Conservation (phyloP, 2,797 vertebrate species). For the Oryzias sinensis region DNA sequence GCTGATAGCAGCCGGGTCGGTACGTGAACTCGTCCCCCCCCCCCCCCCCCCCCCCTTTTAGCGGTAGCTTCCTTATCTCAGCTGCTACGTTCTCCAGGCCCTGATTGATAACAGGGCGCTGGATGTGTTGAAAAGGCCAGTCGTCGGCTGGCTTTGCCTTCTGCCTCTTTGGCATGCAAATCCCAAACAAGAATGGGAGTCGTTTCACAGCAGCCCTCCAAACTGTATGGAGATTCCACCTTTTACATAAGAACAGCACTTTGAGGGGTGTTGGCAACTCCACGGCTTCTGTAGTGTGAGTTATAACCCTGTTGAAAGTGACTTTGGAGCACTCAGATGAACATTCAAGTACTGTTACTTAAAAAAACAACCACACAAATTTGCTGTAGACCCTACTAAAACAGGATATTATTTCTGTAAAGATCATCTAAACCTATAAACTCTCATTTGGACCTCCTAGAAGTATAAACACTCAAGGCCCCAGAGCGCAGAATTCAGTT, state of each 20-base stretch:
- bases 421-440: constrained; percentile 4
- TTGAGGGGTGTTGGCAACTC: constrained; percentile 10
- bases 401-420: too few relatives aligned
- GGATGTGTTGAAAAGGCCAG: constrained; percentile 63
- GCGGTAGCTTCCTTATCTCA: constrained; percentile 64
- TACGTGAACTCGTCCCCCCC: constrained; percentile 16
- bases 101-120: constrained; percentile 61
- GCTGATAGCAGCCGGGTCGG: constrained; percentile 44
- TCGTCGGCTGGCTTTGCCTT: constrained; percentile 17
- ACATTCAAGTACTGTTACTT: not conserved
- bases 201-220: constrained; percentile 50
- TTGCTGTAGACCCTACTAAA: too few relatives aligned
- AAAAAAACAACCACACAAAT: too few relatives aligned
- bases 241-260: constrained; percentile 28
- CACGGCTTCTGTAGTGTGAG: constrained; percentile 18
- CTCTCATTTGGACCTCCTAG: constrained; percentile 20
- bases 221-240: constrained; percentile 29
- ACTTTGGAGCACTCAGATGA: constrained; percentile 1
- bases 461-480: constrained; percentile 61
- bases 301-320: not conserved
- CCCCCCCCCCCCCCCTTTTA: constrained; percentile 23
- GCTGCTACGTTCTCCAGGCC: constrained; percentile 51
- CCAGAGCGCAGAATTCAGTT: constrained; percentile 54
- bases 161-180: constrained; percentile 71
- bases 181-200: constrained; percentile 36